Conservation (phyloP, 2,797 vertebrate genomes). For the Scolopax bukidnonensis region DNA sequence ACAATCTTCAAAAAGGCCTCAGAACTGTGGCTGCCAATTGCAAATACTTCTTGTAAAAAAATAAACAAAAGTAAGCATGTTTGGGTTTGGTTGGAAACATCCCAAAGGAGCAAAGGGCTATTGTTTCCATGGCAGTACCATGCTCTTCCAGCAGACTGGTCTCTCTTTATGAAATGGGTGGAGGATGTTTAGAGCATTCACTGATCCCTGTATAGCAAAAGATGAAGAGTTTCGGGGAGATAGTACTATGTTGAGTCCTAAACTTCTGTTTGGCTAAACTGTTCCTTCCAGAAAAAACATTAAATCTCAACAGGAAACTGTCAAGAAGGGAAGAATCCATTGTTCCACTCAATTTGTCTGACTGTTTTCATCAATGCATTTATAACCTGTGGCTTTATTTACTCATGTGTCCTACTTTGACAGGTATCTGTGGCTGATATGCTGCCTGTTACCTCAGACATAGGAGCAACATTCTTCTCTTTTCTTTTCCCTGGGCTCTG, state of each 20-base stretch:
- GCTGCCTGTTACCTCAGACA: neutral
- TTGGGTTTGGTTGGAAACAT: neutral
- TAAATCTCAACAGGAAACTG: neutral
- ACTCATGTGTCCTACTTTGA: neutral
- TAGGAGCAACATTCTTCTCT: neutral
- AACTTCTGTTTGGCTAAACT: neutral
- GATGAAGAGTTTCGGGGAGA: neutral
- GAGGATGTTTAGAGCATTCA: neutral
- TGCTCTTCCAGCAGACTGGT: neutral
- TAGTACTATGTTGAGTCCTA: neutral
- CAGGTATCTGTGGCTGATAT: neutral
- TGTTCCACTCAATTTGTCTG: neutral
- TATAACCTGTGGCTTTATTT: neutral
- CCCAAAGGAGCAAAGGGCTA: neutral
- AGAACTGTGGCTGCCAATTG: slow-evolving; percentile 24
- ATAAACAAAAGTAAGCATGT: slow-evolving; percentile 28
- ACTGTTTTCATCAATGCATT: neutral
- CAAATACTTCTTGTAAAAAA: slow-evolving; percentile 3
- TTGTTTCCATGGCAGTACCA: slow-evolving; percentile 11
- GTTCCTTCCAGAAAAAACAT: neutral
- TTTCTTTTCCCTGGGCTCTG: neutral
- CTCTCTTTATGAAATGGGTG: neutral
- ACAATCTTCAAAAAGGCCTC: slow-evolving; percentile 39
- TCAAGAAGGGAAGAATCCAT: neutral
- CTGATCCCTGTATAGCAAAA: neutral